Evolutionary conservation across 2,113 vertebrate species (phyloP).

Genomic region (Delphinus delphis): DNA sequence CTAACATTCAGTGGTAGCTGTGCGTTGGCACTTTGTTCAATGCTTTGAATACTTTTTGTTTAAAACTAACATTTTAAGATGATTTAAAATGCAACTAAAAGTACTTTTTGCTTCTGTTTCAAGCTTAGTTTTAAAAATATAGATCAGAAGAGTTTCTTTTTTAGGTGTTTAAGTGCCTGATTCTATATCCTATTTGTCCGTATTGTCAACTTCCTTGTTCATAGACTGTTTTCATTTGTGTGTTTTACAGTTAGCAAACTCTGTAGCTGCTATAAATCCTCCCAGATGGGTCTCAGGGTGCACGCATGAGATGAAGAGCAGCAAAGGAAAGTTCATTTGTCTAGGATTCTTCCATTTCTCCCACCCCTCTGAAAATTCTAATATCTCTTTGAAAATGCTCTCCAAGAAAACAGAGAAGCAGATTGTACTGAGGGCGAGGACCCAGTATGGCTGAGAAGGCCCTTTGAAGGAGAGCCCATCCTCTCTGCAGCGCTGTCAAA

Average conservation of each 20-base stretch:
- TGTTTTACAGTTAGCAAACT: slow-evolving; percentile 64
- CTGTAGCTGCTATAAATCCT: slow-evolving; percentile 54
- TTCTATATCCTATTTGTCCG: not conserved
- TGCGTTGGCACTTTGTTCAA: not conserved
- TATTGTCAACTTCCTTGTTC: slow-evolving; percentile 44
- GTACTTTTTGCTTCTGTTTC: slow-evolving; percentile 39
- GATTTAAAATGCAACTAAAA: slow-evolving; percentile 29
- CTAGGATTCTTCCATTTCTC: not conserved
- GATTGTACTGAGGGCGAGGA: not conserved
- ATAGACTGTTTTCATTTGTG: slow-evolving; percentile 40
- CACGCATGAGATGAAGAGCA: not conserved
- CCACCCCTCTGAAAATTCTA: not conserved
- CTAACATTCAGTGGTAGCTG: not conserved
- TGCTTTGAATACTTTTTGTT: not conserved
- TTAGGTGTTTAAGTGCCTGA: not conserved
- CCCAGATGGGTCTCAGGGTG: slow-evolving; percentile 35
- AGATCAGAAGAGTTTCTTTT: slow-evolving; percentile 43
- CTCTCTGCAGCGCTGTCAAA: not conserved
- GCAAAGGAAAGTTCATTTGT: slow-evolving; percentile 50
- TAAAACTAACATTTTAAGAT: slow-evolving; percentile 48
- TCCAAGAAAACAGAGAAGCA: not conserved
- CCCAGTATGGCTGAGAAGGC: not conserved
- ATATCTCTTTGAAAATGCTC: not conserved
- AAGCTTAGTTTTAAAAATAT: slow-evolving; percentile 37
- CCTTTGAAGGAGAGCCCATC: not conserved